Conservation (phyloP, 2,113 vertebrate genomes). For the Sylvietta virens region DNA sequence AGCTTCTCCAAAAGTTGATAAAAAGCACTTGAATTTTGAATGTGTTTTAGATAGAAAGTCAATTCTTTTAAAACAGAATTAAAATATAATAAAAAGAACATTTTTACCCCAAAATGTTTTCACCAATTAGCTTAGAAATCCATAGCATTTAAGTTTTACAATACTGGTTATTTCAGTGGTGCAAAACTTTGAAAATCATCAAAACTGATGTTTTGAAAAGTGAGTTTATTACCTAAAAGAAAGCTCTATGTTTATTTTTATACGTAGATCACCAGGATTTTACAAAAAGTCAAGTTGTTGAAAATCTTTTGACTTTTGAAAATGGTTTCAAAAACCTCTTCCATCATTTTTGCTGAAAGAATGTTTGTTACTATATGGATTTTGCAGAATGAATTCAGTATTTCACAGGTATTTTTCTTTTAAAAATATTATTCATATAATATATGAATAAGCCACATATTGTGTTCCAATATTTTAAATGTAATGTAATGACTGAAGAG, state of each 20-base stretch:
- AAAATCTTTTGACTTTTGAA: background rate
- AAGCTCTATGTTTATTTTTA: background rate
- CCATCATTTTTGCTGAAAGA: background rate
- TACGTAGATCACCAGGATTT: background rate
- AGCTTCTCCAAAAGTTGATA: background rate
- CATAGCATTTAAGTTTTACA: background rate
- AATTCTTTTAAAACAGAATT: background rate
- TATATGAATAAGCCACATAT: background rate
- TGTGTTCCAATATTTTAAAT: background rate
- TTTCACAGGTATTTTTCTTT: background rate
- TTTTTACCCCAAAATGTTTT: background rate
- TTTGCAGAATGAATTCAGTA: background rate
- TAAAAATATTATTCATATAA: background rate
- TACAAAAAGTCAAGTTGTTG: background rate
- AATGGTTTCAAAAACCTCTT: background rate
- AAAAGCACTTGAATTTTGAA: background rate
- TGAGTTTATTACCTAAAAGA: background rate
- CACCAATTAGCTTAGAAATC: fast-evolving
- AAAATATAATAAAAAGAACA: background rate
- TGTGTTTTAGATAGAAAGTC: background rate
- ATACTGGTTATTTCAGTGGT: background rate
- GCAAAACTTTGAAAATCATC: background rate
- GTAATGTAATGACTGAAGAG: background rate
- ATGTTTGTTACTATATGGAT: background rate
- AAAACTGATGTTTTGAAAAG: background rate